Conservation (phyloP, 2,113 vertebrate species). For the Gyps fulvus region DNA sequence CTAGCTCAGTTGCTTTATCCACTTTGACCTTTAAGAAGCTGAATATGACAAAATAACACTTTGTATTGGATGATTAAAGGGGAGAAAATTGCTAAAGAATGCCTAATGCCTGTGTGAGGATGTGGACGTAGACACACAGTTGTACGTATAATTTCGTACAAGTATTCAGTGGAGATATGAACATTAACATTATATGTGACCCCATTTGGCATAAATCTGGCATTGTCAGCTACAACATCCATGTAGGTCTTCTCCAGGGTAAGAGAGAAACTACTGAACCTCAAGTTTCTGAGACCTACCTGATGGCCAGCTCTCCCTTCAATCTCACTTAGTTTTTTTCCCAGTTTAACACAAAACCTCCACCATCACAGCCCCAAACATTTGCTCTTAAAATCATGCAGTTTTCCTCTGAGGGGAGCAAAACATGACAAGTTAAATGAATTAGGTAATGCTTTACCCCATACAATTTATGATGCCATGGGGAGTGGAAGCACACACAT, state of each 20-base stretch:
- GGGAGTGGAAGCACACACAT: background rate
- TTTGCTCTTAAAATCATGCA: background rate
- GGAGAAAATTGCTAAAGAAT: background rate
- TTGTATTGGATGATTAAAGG: background rate
- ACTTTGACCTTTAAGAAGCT: background rate
- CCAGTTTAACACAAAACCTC: background rate
- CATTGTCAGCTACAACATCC: background rate
- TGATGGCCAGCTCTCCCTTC: background rate
- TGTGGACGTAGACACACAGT: rapidly evolving
- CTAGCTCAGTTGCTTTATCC: background rate
- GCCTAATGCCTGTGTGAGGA: background rate
- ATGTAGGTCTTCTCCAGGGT: background rate
- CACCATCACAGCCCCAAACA: background rate
- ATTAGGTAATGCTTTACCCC: background rate
- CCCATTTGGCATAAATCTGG: background rate
- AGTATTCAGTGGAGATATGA: background rate
- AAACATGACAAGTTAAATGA: background rate
- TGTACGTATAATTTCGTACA: background rate
- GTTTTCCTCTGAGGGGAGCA: background rate
- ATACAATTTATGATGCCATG: background rate
- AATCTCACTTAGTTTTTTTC: background rate
- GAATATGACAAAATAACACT: background rate
- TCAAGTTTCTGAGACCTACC: background rate
- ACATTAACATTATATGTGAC: background rate
- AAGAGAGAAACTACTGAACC: background rate